A percentile compares a stretch with the other conserved stretches of the same genome.
Evolutionary conservation across 2,113 vertebrate genomes (phyloP).

Genomic region (Talpa occidentalis): DNA sequence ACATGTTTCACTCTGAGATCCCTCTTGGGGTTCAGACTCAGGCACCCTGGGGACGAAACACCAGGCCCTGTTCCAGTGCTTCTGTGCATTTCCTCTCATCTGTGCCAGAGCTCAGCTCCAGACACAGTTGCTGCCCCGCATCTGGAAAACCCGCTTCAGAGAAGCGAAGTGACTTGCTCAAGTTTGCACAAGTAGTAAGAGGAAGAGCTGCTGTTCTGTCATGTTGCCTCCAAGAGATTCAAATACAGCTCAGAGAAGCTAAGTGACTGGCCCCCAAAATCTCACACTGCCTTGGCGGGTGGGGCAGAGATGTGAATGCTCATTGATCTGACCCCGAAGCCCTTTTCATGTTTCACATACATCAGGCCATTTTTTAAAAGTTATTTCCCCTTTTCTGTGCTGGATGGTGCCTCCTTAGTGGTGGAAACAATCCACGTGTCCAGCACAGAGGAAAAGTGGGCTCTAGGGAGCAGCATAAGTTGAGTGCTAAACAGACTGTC

Average conservation of each 20-base stretch:
- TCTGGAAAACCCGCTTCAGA: background rate
- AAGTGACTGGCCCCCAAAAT: background rate
- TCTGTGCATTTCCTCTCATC: background rate
- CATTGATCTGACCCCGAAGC: background rate
- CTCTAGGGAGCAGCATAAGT: background rate
- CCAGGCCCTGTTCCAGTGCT: too few relatives aligned
- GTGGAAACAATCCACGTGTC: background rate
- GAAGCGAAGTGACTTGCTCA: background rate
- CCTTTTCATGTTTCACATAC: background rate
- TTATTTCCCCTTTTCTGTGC: background rate
- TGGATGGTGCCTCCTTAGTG: background rate
- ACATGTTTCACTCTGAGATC: background rate
- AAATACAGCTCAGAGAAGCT: background rate
- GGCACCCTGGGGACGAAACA: background rate
- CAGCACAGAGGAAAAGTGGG: background rate
- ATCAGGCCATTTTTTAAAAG: background rate
- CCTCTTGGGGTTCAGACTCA: background rate
- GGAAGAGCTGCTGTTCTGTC: background rate
- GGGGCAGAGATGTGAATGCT: background rate
- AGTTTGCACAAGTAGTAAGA: background rate
- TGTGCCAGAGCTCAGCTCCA: background rate
- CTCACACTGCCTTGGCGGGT: background rate
- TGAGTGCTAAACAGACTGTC: background rate
- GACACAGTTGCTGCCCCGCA: background rate
- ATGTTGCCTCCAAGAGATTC: background rate